Conservation (phyloP, 2,113 vertebrate species). For the Ginglymostoma cirratum region DNA sequence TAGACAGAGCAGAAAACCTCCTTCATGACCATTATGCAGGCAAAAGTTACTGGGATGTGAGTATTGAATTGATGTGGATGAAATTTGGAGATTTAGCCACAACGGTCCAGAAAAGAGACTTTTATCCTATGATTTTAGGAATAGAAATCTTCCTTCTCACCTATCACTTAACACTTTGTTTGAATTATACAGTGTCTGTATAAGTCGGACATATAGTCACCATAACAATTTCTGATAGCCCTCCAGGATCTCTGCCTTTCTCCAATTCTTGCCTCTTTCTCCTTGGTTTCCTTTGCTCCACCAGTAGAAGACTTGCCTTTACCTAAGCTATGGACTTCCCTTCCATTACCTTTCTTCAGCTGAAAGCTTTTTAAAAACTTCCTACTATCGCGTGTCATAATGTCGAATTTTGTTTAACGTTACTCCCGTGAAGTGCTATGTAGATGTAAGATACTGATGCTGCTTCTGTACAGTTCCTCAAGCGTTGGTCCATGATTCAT, state of each 20-base stretch:
- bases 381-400: not conserved
- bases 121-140: not conserved
- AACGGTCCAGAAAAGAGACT: not conserved
- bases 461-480: not conserved
- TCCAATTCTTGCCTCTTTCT: not conserved
- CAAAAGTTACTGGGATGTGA: conserved; percentile 95
- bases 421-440: not conserved
- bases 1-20: conserved; percentile 92
- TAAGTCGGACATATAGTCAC: not conserved
- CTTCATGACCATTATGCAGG: conserved; percentile 94
- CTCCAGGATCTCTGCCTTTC: not conserved
- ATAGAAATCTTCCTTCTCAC: not conserved
- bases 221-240: not conserved
- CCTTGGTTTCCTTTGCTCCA: not conserved
- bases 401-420: not conserved
- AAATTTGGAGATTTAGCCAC: not conserved
- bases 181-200: not conserved
- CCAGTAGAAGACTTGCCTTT: not conserved
- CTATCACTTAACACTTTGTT: not conserved
- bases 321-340: not conserved
- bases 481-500: not conserved
- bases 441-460: not conserved
- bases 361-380: not conserved
- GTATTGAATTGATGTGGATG: conserved; percentile 48
- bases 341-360: not conserved